Conservation (phyloP, 2,888 invertebrate genomes). For the Diaperis boleti region DNA sequence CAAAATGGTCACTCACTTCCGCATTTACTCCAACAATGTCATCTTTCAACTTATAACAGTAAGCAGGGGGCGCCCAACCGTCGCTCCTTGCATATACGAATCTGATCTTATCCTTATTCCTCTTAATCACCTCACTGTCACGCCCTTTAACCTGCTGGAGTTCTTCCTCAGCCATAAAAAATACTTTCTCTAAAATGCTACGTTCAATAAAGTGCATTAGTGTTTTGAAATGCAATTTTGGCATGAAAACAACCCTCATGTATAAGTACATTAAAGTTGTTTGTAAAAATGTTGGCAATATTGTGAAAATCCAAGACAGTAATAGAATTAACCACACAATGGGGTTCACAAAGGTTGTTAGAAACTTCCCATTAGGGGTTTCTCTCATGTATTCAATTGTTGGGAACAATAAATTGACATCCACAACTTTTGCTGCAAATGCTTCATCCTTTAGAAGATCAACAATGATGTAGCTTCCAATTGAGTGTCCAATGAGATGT, state of each 20-base stretch:
- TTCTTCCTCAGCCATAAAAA: constrained; percentile 83
- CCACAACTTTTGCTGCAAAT: constrained; percentile 70
- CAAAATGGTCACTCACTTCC: constrained; percentile 69
- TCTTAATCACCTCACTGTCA: constrained; percentile 73
- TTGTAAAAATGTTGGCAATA: constrained; percentile 70
- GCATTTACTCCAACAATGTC: constrained; percentile 74
- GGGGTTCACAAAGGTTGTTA: constrained; percentile 74
- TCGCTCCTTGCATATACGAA: constrained; percentile 86
- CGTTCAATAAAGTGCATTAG: constrained; percentile 73
- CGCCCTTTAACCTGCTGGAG: constrained; percentile 79
- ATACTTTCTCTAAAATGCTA: constrained; percentile 72
- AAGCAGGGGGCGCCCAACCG: constrained; percentile 84
- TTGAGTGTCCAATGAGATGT: constrained; percentile 90
- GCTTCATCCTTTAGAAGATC: constrained; percentile 75
- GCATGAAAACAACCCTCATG: constrained; percentile 69
- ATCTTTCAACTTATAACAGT: constrained; percentile 75
- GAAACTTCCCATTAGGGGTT: constrained; percentile 78
- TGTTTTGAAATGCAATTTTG: constrained; percentile 67
- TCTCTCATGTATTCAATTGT: constrained; percentile 86
- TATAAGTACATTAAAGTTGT: constrained; percentile 70
- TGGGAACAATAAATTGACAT: constrained; percentile 85
- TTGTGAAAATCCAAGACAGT: constrained; percentile 67
- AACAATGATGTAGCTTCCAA: constrained; percentile 87
- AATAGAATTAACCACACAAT: constrained; percentile 66
- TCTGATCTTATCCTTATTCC: constrained; percentile 74